Evolutionary conservation across 2,888 invertebrate species (phyloP).

Genomic region (Brenthis ino): DNA sequence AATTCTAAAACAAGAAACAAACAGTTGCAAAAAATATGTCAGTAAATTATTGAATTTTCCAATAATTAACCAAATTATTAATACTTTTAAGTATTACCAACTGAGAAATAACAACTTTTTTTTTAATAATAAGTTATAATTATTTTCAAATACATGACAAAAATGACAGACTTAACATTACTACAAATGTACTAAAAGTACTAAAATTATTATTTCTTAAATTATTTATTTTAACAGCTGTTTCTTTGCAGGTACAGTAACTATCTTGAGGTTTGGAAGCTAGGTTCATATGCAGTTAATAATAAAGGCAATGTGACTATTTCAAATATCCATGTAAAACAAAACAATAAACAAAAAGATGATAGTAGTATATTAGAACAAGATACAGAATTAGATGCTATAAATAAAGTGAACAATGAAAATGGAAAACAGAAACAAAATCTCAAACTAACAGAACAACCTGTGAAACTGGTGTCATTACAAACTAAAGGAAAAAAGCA

Average conservation of each 20-base stretch:
- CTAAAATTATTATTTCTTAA: too few relatives aligned
- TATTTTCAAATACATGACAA: too few relatives aligned
- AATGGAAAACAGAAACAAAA: slow-evolving; percentile 46
- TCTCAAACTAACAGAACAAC: slow-evolving; percentile 75
- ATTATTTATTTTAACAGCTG: neutral
- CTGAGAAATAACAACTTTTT: too few relatives aligned
- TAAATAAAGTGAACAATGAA: slow-evolving; percentile 15
- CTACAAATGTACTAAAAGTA: too few relatives aligned
- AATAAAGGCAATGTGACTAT: slow-evolving; percentile 80
- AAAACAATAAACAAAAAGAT: slow-evolving; percentile 42
- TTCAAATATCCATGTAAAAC: slow-evolving; percentile 44
- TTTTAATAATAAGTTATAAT: too few relatives aligned
- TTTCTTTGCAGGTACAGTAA: slow-evolving; percentile 72
- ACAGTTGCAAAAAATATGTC: neutral
- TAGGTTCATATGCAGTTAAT: slow-evolving; percentile 78
- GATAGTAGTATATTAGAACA: slow-evolving; percentile 53
- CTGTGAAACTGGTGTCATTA: slow-evolving; percentile 86
- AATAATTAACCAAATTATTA: too few relatives aligned
- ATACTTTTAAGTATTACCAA: too few relatives aligned
- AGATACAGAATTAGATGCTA: slow-evolving; percentile 55
- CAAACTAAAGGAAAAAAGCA: slow-evolving; percentile 84
- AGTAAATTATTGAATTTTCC: neutral
- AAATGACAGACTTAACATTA: too few relatives aligned
- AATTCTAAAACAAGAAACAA: slow-evolving; percentile 19
- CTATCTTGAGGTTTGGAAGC: slow-evolving; percentile 79